These are phyloP conservation scores for Garra rufa DNA, from an alignment of 2,113 vertebrate genomes.

Conservation along the genomic window DNA sequence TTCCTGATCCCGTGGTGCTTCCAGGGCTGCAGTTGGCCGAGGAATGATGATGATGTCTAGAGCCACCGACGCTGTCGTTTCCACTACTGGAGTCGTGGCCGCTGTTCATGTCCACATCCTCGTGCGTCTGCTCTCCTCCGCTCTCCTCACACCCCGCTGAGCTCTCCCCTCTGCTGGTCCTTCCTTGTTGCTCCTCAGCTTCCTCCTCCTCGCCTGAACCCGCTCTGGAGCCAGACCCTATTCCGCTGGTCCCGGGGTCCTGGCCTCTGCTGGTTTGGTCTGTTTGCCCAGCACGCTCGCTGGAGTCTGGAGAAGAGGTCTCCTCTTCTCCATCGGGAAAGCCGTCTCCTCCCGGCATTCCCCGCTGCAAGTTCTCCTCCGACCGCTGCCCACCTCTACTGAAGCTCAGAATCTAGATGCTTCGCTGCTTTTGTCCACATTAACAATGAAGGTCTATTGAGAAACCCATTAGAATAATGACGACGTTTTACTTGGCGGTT, in stretches of 20 bases:
- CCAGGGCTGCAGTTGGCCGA: slow-evolving; percentile 62
- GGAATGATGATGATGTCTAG: slow-evolving; percentile 50
- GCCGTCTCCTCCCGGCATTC: slow-evolving; percentile 41
- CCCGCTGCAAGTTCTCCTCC: neutral
- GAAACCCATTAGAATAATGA: slow-evolving; percentile 31
- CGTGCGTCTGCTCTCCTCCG: slow-evolving; percentile 56
- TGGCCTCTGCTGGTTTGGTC: neutral
- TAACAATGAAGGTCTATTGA: slow-evolving; percentile 2
- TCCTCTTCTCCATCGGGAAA: slow-evolving; percentile 48
- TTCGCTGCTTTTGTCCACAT: neutral
- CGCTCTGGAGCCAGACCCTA: neutral
- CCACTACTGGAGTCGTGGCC: neutral
- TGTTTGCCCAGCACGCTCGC: neutral
- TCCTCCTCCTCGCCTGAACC: slow-evolving; percentile 39
- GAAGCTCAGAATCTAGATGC: neutral
- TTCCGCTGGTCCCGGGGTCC: neutral
- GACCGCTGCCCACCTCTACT: neutral
- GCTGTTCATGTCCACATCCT: slow-evolving; percentile 63
- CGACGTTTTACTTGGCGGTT: neutral
- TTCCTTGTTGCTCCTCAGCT: slow-evolving; percentile 3
- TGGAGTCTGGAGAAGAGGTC: neutral
- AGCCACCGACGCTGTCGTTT: neutral
- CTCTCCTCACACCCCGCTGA: slow-evolving; percentile 50
- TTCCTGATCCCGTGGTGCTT: slow-evolving; percentile 62
- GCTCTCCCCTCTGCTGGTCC: neutral